Percentiles rank a stretch among this genome's conserved stretches.
Evolutionary conservation across 2,888 invertebrate genomes (phyloP).

Genomic region (Drosophila melanosoma): DNA sequence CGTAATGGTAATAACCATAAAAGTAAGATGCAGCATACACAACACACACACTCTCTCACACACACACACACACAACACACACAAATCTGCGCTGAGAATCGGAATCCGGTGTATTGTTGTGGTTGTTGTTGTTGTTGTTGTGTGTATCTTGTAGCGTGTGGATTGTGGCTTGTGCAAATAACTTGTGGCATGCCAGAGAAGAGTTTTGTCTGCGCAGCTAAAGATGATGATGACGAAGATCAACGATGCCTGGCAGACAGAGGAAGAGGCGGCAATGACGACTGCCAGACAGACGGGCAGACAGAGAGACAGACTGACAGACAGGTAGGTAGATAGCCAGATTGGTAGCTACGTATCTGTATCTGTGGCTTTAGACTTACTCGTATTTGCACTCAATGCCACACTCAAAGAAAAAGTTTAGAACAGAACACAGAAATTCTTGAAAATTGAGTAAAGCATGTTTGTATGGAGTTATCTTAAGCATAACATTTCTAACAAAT

Average conservation of each 20-base stretch:
- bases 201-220: conserved; percentile 51
- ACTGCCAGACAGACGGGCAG: conserved; percentile 14
- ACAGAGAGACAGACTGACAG: conserved; percentile 26
- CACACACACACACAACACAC: conserved; percentile 30
- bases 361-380: conserved; percentile 42
- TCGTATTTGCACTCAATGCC: conserved; percentile 59
- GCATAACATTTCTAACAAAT: neutral
- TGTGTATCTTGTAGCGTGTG: conserved; percentile 57
- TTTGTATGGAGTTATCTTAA: neutral
- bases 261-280: conserved; percentile 41
- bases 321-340: conserved; percentile 40
- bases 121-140: conserved; percentile 28
- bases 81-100: conserved; percentile 66
- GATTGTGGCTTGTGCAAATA: conserved; percentile 29
- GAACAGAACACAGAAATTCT: too few relatives aligned
- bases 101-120: conserved; percentile 40
- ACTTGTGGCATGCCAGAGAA: conserved; percentile 55
- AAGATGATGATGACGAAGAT: conserved; percentile 44
- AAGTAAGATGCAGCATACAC: conserved; percentile 28
- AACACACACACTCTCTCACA: too few relatives aligned
- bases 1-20: conserved; percentile 68
- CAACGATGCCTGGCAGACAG: conserved; percentile 64
- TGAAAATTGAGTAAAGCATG: neutral
- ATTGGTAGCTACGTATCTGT: conserved; percentile 52
- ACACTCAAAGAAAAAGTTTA: neutral